phyloP scores from a whole-genome alignment of 2,113 vertebrate species.

The Esox niger region DNA sequence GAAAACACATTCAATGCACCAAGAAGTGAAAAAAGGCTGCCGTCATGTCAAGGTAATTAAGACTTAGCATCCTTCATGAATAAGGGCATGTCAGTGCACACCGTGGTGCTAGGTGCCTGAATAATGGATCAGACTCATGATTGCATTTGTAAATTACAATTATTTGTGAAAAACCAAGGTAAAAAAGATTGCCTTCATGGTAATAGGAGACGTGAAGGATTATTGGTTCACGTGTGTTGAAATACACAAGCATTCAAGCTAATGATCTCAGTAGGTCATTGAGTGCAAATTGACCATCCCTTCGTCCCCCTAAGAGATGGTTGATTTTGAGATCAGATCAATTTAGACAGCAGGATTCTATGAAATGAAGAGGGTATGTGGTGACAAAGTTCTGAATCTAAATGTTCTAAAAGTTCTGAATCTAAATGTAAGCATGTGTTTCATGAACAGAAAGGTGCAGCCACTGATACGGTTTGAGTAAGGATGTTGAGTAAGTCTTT shows the following conservation, averaged over 20 bases:
- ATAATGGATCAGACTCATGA: slow-evolving; percentile 70
- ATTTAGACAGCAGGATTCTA: neutral
- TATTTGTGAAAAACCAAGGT: slow-evolving; percentile 36
- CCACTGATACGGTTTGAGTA: too few relatives aligned
- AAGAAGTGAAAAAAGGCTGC: slow-evolving; percentile 18
- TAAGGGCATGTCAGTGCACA: slow-evolving; percentile 57
- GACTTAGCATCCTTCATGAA: slow-evolving; percentile 57
- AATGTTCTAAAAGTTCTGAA: too few relatives aligned
- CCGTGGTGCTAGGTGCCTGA: slow-evolving; percentile 51
- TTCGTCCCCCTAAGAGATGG: too few relatives aligned
- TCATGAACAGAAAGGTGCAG: too few relatives aligned
- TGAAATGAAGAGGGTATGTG: too few relatives aligned
- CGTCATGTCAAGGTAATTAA: slow-evolving; percentile 66
- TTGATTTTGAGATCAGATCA: neutral
- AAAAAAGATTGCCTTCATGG: slow-evolving; percentile 35
- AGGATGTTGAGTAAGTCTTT: too few relatives aligned
- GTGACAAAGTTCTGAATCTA: neutral
- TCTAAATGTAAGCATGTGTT: too few relatives aligned
- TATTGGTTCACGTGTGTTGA: neutral
- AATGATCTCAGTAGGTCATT: too few relatives aligned
- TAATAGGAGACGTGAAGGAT: slow-evolving; percentile 6
- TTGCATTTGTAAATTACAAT: slow-evolving; percentile 81
- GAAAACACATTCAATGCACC: slow-evolving; percentile 1
- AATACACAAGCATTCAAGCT: neutral
- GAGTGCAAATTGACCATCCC: too few relatives aligned